Evolutionary conservation across 2,797 vertebrate species (phyloP).

Genomic region (Sebastes minor): DNA sequence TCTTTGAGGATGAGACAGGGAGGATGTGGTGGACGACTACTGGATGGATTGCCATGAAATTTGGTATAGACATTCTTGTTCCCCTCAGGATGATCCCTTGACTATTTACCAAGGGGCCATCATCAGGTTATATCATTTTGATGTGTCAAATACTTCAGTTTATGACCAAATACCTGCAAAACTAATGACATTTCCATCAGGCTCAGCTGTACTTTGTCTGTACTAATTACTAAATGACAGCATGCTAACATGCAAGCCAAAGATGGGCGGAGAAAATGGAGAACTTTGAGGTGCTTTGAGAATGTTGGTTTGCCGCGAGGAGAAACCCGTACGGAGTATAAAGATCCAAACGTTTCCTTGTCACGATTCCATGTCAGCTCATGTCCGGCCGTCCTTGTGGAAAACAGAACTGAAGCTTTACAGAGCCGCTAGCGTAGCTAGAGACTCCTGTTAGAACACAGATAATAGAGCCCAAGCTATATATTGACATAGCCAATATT

Average conservation of each 20-base stretch:
- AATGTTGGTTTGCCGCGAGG: too few relatives aligned
- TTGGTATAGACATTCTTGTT: background rate
- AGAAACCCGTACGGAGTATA: too few relatives aligned
- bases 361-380: too few relatives aligned
- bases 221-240: background rate
- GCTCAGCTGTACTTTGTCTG: background rate
- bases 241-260: background rate
- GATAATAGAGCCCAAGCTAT: background rate
- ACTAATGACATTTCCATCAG: background rate
- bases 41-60: background rate
- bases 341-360: too few relatives aligned
- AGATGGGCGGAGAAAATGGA: background rate
- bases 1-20: slow-evolving; percentile 12
- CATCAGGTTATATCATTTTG: background rate
- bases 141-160: background rate
- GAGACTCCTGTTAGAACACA: background rate
- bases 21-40: background rate
- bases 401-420: background rate
- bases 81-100: background rate
- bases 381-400: too few relatives aligned
- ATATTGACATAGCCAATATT: background rate
- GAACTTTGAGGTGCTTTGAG: too few relatives aligned
- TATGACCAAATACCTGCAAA: background rate
- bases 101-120: background rate
- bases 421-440: background rate